Evolutionary conservation across 2,888 invertebrate genomes (phyloP).

Genomic region (Homarus gammarus): DNA sequence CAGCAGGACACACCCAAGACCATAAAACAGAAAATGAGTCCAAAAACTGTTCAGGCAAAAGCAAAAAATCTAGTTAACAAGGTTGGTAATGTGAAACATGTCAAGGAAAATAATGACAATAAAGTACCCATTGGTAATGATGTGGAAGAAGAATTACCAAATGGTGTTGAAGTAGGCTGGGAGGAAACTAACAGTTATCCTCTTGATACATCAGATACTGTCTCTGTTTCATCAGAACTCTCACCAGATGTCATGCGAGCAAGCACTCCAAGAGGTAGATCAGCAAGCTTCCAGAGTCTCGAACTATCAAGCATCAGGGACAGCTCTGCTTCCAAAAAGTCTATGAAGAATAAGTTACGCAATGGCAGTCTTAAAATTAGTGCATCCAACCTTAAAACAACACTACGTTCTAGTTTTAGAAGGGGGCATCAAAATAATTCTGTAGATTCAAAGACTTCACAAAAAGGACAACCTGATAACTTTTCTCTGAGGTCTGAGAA

Average conservation of each 20-base stretch:
- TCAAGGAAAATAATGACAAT: not conserved
- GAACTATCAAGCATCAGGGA: slow-evolving; percentile 23
- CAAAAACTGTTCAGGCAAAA: not conserved
- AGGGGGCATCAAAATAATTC: slow-evolving; percentile 17
- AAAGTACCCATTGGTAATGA: not conserved
- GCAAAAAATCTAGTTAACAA: not conserved
- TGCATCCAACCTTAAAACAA: slow-evolving; percentile 3
- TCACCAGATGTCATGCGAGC: slow-evolving; percentile 8
- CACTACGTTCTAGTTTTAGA: slow-evolving; percentile 21
- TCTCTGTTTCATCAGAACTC: slow-evolving; percentile 27
- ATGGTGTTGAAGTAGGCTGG: not conserved
- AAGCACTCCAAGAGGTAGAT: slow-evolving; percentile 41
- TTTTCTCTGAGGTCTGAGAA: slow-evolving; percentile 19
- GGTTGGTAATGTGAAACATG: not conserved
- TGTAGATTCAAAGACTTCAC: not conserved
- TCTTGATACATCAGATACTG: slow-evolving; percentile 30
- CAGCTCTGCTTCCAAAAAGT: not conserved
- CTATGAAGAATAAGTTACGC: slow-evolving; percentile 15
- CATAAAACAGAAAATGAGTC: not conserved
- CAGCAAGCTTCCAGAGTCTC: slow-evolving; percentile 48
- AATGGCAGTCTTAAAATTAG: not conserved
- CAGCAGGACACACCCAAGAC: not conserved
- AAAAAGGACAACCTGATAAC: slow-evolving; percentile 2
- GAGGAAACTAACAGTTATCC: not conserved
- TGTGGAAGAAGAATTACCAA: not conserved